These are phyloP conservation scores for Lucilia cuprina DNA, from an alignment of 1,140 invertebrate species.

Conservation along the genomic window DNA sequence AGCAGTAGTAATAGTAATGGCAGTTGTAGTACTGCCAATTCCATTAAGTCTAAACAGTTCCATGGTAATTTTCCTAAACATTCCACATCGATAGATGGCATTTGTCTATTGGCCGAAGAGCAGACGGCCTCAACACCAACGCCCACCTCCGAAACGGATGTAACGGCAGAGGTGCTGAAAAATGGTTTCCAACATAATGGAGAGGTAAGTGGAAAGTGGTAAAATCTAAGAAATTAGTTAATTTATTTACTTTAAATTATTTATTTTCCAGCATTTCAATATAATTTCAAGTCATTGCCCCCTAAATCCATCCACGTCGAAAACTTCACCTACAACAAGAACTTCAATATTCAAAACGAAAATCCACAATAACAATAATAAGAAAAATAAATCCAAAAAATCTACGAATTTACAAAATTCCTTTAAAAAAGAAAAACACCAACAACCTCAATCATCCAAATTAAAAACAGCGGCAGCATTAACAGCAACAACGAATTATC, in stretches of 20 bases:
- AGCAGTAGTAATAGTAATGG: constrained; percentile 43
- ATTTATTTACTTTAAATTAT: not conserved
- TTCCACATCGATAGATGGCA: constrained; percentile 60
- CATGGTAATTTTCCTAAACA: constrained; percentile 56
- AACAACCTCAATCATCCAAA: not conserved
- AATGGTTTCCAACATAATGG: constrained; percentile 46
- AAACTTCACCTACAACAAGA: not conserved
- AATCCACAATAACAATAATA: not conserved
- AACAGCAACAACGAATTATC: constrained; percentile 43
- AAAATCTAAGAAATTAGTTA: too few species aligned
- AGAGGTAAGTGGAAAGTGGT: not conserved
- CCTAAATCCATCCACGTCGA: not conserved
- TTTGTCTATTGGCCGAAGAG: constrained; percentile 57
- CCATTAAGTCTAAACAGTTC: constrained; percentile 53
- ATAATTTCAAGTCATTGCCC: not conserved
- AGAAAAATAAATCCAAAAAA: constrained; percentile 13
- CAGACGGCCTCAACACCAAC: constrained; percentile 57
- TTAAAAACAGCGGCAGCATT: constrained; percentile 42
- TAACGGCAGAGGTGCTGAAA: constrained; percentile 43
- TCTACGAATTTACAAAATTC: constrained; percentile 11
- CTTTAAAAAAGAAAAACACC: not conserved
- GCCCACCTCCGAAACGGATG: constrained; percentile 55
- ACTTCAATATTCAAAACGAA: not conserved
- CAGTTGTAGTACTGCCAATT: constrained; percentile 48
- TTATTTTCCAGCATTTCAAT: not conserved